Evolutionary conservation across 2,888 invertebrate genomes (phyloP).

Genomic region (Gibbula magus): DNA sequence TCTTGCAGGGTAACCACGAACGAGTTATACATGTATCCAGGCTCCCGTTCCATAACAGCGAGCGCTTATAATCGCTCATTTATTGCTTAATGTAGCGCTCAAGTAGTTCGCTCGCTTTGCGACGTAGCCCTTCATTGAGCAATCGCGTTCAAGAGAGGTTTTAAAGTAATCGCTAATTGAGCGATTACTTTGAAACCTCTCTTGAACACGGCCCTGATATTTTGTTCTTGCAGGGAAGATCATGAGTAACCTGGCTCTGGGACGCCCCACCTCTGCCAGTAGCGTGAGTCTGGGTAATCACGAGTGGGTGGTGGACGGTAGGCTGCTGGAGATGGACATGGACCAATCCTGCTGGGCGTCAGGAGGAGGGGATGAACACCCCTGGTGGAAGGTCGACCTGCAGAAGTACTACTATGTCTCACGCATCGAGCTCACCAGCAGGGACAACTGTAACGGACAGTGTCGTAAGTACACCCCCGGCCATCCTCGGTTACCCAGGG

Average conservation of each 20-base stretch:
- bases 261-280: not conserved
- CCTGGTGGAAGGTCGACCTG: slow-evolving; percentile 1
- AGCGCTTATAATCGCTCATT: no score
- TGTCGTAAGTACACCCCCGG: not conserved
- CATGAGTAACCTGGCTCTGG: not conserved
- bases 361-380: not conserved
- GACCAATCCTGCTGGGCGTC: not conserved
- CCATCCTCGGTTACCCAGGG: no score
- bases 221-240: not conserved
- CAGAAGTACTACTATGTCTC: not conserved
- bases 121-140: no score
- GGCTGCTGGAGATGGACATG: not conserved
- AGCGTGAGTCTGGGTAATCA: not conserved
- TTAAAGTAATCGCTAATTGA: no score
- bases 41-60: no score
- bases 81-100: no score
- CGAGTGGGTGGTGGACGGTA: not conserved
- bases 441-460: not conserved
- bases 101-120: no score
- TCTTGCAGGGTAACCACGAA: no score
- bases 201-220: no score
- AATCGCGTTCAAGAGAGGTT: no score
- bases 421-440: not conserved
- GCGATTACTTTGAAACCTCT: no score
- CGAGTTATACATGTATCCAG: no score